Evolutionary conservation across 2,113 vertebrate species (phyloP), one percentile per base, ranked within the genome.

Genomic region (Larimichthys crocea): DNA sequence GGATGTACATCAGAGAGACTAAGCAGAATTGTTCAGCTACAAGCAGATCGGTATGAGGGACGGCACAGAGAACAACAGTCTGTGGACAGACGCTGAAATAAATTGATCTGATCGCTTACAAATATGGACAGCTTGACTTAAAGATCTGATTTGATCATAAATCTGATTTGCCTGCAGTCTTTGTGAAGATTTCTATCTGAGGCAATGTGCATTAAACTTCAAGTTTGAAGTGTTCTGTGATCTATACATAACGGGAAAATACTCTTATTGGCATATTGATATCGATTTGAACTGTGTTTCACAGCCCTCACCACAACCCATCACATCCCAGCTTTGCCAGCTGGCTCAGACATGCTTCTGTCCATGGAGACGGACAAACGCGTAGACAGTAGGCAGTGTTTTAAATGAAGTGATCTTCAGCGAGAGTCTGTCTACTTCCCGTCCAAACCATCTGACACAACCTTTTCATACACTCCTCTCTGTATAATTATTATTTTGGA

Each of bases 361-460:
- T 40, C 35, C 8, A 8, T 40, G 8, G 35, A 40, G 35, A 40
- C 8, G 35, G 8, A 9, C 8, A 9, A 8, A 40, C 35, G 6
- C 8, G 9, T 40, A 5, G 20, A 16, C 70, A 5, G 8, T 3
- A 46, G 10, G 2, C 53, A 14, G 40, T 8, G 16, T 19, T 22
- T 61, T 35, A 35, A 22, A 50, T 49, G 44, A 50, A 22, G 56
- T 26, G 26, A 50, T 3, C 29, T 50, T 53, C 14, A 62, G 24
- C 8, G 53, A 15, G 63, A 68, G 14, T 40, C 57, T 2, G 46
- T 62, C 46, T 16, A 40, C 5, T 22, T 26, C 50, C 20, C 77
- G 66, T 61, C 55, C 46, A 42, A 63, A 68, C 61, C 81, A 7
- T 56, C 55, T 49, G 69, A 31, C 42, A 17, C 22, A 60, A 29